phyloP scores from a whole-genome alignment of 2,888 invertebrate genomes.

The Ditula angustiorana region DNA sequence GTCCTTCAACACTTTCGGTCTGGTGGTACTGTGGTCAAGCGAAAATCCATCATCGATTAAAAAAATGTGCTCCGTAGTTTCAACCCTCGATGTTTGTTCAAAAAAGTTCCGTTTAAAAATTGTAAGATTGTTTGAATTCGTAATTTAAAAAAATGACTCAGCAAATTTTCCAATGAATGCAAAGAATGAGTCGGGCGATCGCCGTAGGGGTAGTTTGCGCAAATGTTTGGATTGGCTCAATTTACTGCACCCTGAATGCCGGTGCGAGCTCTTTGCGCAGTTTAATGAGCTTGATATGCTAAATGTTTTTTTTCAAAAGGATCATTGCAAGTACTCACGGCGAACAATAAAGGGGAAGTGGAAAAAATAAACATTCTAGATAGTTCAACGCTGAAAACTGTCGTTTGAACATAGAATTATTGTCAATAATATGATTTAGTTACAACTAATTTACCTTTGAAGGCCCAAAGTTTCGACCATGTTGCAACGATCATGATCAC shows the following conservation, averaged over 20 bases:
- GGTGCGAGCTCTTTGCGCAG: conserved; percentile 15
- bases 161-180: conserved; percentile 19
- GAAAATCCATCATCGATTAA: too few relatives aligned
- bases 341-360: not conserved
- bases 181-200: conserved; percentile 12
- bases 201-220: conserved; percentile 10
- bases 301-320: not conserved
- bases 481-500: too few relatives aligned
- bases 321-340: not conserved
- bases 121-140: not conserved
- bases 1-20: too few relatives aligned
- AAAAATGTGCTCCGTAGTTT: too few relatives aligned
- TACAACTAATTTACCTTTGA: too few relatives aligned
- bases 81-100: too few relatives aligned
- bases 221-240: conserved; percentile 31
- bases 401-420: too few relatives aligned
- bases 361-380: not conserved
- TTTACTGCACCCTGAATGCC: conserved; percentile 21
- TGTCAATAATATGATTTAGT: too few relatives aligned
- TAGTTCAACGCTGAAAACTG: not conserved
- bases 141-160: conserved; percentile 5
- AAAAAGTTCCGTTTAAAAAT: not conserved
- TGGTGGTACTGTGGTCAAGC: too few relatives aligned
- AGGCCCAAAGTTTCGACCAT: too few relatives aligned
- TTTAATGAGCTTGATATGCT: conserved; percentile 23